Base-by-base conservation (phyloP, 2,113 vertebrate genomes). In the Xiphophorus maculatus region DNA sequence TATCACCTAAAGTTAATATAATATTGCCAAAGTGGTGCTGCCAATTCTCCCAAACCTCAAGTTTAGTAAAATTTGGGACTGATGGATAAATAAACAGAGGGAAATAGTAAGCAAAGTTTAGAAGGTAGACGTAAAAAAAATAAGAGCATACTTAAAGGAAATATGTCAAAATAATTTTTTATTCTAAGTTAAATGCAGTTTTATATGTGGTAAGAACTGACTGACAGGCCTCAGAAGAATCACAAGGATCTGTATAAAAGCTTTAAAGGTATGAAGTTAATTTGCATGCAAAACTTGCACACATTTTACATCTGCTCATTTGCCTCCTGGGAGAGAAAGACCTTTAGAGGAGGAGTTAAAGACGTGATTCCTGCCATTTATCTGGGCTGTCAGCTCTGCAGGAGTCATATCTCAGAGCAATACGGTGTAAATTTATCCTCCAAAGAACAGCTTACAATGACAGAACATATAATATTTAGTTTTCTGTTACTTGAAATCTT, bases 231-330 rank as follows among this genome's bases (percentile, higher is more conserved):
- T 71, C 63, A 75, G 2, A 35, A 5, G 65, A 63, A 15, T 27
- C 2, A 3, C 0, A 32, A 0, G 8, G 42, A 66, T 48, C 9
- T 0, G 67, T 71, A n/a, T 17, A 29, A 65, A 76, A 70, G 64
- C 40, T 66, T 44, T 63, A 27, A 30, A 74, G 25, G 44, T 61
- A 63, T 84, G 79, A 82, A 2, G n/a, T 71, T 85, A 65, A 84
- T 87, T 72, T 76, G 27, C 71, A 75, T 66, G 17, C 27, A 66
- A 28, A 76, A 9, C 25, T 66, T 61, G 28, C n/a, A 10, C 69
- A 69, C 65, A 62, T 66, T 63, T 63, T 19, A 73, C 28, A 5
- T 71, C 32, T 76, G 10, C 58, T 72, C 17, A 3, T 61, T 35
- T 44, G 12, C 48, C 33, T 77, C 69, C 19, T 58, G 66, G 69